Evolutionary conservation across 2,797 vertebrate genomes (phyloP), one percentile per base, ranked within the genome.

Genomic region (Pogoniulus pusillus): DNA sequence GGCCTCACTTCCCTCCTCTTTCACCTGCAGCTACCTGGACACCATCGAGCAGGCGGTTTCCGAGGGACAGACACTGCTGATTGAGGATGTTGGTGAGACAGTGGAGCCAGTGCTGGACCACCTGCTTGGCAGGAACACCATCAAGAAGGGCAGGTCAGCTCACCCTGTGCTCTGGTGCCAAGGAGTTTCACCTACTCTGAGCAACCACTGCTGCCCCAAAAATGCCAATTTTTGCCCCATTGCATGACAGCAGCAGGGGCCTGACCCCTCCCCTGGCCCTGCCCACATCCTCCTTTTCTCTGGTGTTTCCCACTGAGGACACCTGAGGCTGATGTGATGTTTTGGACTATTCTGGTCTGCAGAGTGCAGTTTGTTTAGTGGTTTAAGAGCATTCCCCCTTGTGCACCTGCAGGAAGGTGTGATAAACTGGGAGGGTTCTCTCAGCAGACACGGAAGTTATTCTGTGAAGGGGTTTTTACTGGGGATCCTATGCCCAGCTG

Each of bases 61-160:
- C 0, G 91, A 95, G 6, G 98, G 98, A 30, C 96, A 97, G 90
- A 96, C 34, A 0, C 72, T 98, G 87, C 96, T 98, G 68, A 96
- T 98, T 0, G 98, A 98, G 95, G 98, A 97, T 30, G 94, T 98
- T 0, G 95, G 97, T 0, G 98, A 98, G 80, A 97, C 94, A 0
- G 69, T 98, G 69, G 97, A 98, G 39, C 96, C 97, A 0, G 98
- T 98, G 84, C 94, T 98, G 69, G 97, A 98, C 35, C 97, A 97
- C 0, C 87, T 98, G 34, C 95, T 98, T 60, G 97, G 97, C 91
- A 97, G 97, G 90, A 98, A 97, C 96, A 98, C 97, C 1, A 96
- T 96, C 73, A 98, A 97, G 82, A 98, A 97, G 94, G 98, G 97
- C 73, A 98, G 70, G 98, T 97, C 81, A 92, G 97, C 87, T 6